Evolutionary conservation across 1,140 invertebrate species (phyloP).

Genomic region (Periplaneta americana): DNA sequence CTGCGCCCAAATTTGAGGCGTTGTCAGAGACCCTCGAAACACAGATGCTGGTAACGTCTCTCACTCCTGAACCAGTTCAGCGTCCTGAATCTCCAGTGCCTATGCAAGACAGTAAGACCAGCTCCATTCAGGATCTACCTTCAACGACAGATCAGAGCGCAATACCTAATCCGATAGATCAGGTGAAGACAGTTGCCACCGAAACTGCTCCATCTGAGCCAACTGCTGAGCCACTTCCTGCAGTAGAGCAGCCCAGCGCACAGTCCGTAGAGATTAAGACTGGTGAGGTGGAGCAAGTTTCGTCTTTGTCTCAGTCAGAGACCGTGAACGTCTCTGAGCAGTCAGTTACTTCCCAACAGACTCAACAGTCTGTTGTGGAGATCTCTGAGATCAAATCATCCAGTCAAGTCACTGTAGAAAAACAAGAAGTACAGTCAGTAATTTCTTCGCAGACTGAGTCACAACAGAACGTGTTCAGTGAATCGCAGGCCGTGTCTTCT

Average conservation of each 20-base stretch:
- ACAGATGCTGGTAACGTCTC: background rate
- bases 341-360: background rate
- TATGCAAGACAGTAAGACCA: background rate
- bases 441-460: background rate
- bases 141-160: background rate
- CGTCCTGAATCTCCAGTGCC: conserved; percentile 7
- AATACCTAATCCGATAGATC: background rate
- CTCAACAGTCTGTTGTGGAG: background rate
- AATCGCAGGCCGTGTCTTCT: background rate
- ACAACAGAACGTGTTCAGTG: background rate
- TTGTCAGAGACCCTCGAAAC: conserved; percentile 2
- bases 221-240: background rate
- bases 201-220: background rate
- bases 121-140: background rate
- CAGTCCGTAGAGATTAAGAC: background rate
- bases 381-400: background rate
- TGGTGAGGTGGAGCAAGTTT: background rate
- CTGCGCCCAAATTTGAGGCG: background rate
- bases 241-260: background rate
- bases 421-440: background rate
- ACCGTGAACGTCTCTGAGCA: background rate
- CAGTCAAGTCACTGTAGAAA: background rate
- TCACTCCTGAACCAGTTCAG: background rate
- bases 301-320: background rate
- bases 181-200: background rate